Percentiles rank a stretch among this genome's conserved stretches.
Evolutionary conservation across 2,888 invertebrate species (phyloP).

Genomic region (Melieria picta): DNA sequence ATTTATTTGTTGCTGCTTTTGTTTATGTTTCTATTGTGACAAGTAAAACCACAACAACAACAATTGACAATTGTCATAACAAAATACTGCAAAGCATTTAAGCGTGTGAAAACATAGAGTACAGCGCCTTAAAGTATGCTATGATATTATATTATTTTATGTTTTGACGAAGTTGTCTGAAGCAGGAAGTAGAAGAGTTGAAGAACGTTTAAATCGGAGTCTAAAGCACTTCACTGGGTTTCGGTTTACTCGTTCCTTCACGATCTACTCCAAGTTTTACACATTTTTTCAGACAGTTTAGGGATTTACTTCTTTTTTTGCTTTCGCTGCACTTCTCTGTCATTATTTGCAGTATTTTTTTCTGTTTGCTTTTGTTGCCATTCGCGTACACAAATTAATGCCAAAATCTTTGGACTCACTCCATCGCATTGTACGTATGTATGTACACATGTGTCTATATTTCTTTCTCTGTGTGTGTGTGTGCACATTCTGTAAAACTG

Average conservation of each 20-base stretch:
- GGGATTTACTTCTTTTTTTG: too few species aligned
- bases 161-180: conserved; percentile 17
- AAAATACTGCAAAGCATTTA: conserved; percentile 54
- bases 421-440: conserved; percentile 50
- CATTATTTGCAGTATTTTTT: too few species aligned
- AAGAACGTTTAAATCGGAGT: too few species aligned
- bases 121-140: conserved; percentile 44
- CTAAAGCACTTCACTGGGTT: too few species aligned
- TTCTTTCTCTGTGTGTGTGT: neutral
- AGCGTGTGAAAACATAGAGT: conserved; percentile 34
- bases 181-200: neutral
- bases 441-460: too few species aligned
- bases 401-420: conserved; percentile 42
- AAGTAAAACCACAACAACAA: conserved; percentile 39
- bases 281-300: neutral
- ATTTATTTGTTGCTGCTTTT: neutral
- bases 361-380: too few species aligned
- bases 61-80: conserved; percentile 52
- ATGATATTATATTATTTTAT: conserved; percentile 45
- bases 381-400: too few species aligned
- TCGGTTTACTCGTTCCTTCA: neutral
- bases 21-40: conserved; percentile 59
- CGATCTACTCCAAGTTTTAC: conserved; percentile 6
- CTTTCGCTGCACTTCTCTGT: too few species aligned
- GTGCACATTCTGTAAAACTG: conserved; percentile 38